phyloP scores from a whole-genome alignment of 2,797 vertebrate species.

The Dicrostonyx torquatus region DNA sequence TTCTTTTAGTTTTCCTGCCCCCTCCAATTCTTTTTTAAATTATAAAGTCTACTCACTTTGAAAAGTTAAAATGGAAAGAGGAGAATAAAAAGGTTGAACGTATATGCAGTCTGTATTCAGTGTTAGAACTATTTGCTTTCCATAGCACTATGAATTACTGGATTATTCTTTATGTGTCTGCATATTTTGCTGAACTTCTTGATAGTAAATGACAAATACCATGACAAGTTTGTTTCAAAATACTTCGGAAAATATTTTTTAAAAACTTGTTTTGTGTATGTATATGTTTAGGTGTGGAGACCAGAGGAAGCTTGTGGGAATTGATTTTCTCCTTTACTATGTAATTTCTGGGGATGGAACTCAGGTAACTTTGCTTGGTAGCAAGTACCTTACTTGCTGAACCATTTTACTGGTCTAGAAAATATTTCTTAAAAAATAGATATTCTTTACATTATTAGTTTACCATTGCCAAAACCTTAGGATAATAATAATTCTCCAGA shows the following conservation, averaged over 20 bases:
- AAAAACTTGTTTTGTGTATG: neutral
- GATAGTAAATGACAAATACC: constrained; percentile 33
- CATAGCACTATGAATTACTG: neutral
- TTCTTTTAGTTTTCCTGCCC: neutral
- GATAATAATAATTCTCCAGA: constrained; percentile 35
- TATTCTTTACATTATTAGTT: neutral
- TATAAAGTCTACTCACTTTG: neutral
- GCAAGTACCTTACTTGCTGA: neutral
- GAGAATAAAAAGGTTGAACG: neutral
- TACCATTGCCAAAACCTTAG: constrained; percentile 33
- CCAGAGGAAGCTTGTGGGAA: neutral
- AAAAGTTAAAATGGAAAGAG: constrained; percentile 32
- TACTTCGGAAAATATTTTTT: constrained; percentile 4
- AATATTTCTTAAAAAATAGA: neutral
- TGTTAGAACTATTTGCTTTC: neutral
- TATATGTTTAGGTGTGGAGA: neutral
- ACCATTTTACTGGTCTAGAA: neutral
- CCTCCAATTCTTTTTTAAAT: neutral
- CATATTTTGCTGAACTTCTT: constrained; percentile 12
- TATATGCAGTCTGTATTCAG: constrained; percentile 4
- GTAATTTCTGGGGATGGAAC: neutral
- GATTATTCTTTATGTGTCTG: neutral
- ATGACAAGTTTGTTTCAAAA: constrained; percentile 29
- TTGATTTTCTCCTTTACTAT: neutral
- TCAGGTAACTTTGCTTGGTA: neutral